These are phyloP conservation scores for Apis laboriosa DNA, from an alignment of 1,140 invertebrate genomes.

Conservation along the genomic window DNA sequence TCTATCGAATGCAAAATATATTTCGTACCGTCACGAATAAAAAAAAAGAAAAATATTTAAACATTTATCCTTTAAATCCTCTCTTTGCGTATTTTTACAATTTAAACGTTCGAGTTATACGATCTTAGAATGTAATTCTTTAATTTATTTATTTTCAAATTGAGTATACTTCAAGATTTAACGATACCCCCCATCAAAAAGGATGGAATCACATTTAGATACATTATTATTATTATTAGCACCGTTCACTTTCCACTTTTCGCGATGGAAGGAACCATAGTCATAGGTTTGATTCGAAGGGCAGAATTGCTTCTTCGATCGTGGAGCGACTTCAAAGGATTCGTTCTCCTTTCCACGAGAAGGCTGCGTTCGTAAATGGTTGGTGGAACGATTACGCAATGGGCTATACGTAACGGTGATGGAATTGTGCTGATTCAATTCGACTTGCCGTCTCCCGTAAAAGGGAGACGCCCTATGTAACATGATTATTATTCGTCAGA, in stretches of 20 bases:
- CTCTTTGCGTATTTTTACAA: no score
- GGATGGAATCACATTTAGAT: background rate
- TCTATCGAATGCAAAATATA: no score
- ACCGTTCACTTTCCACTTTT: background rate
- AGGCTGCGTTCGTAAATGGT: background rate
- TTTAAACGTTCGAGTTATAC: no score
- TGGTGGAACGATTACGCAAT: slow-evolving; percentile 52
- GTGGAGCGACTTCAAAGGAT: slow-evolving; percentile 60
- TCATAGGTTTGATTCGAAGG: slow-evolving; percentile 19
- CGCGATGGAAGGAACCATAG: background rate
- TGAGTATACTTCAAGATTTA: no score
- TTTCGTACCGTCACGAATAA: no score
- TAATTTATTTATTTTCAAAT: no score
- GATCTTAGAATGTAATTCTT: no score
- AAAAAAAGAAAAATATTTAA: no score
- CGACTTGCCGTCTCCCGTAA: slow-evolving; percentile 18
- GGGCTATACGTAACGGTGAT: slow-evolving; percentile 41
- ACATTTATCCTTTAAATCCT: no score
- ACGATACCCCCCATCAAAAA: no score
- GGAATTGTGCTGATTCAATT: slow-evolving; percentile 57
- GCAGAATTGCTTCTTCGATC: slow-evolving; percentile 67
- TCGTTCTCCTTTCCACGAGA: slow-evolving; percentile 20
- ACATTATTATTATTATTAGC: slow-evolving; percentile 16
- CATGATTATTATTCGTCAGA: slow-evolving; percentile 46
- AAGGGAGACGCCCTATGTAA: slow-evolving; percentile 30